phyloP scores from a whole-genome alignment of 2,797 vertebrate species.

The Pseudomugil gertrudae region DNA sequence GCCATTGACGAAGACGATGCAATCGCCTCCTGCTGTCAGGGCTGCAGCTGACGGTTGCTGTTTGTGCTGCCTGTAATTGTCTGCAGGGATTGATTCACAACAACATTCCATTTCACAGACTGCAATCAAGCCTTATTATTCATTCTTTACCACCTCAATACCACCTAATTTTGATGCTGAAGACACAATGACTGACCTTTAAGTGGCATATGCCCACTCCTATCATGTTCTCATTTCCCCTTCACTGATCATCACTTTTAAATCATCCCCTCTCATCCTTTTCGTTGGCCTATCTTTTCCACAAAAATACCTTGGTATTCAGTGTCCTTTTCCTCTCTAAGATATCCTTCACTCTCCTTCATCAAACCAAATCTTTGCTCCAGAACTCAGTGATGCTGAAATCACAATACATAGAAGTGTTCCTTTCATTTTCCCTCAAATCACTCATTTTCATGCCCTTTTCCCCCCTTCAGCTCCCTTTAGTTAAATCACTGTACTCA shows the following conservation, averaged over 20 bases:
- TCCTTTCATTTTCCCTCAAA: conserved; percentile 58
- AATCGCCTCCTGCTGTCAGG: conserved; percentile 71
- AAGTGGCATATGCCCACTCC: conserved; percentile 64
- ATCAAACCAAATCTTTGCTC: conserved; percentile 62
- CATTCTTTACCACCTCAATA: conserved; percentile 74
- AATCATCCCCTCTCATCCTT: conserved; percentile 64
- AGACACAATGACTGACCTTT: conserved; percentile 71
- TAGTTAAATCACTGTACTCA: conserved; percentile 57
- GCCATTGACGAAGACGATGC: conserved; percentile 78
- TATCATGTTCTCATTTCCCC: conserved; percentile 53
- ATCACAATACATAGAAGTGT: conserved; percentile 75
- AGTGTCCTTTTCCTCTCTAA: conserved; percentile 51
- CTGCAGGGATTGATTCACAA: conserved; percentile 81
- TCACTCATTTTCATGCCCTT: conserved; percentile 54
- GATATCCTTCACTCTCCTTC: conserved; percentile 59
- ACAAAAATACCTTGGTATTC: conserved; percentile 43
- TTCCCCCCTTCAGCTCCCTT: conserved; percentile 40
- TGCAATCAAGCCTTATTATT: conserved; percentile 86
- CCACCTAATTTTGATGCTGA: conserved; percentile 59
- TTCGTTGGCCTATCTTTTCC: conserved; percentile 50
- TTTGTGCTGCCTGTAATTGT: conserved; percentile 77
- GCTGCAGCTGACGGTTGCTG: conserved; percentile 67
- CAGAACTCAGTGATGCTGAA: conserved; percentile 57
- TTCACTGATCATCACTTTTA: conserved; percentile 50
- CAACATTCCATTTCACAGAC: conserved; percentile 77